Evolutionary conservation across 1,140 invertebrate species (phyloP), one percentile per base, ranked within the genome.

Genomic region (Mamestra configurata): DNA sequence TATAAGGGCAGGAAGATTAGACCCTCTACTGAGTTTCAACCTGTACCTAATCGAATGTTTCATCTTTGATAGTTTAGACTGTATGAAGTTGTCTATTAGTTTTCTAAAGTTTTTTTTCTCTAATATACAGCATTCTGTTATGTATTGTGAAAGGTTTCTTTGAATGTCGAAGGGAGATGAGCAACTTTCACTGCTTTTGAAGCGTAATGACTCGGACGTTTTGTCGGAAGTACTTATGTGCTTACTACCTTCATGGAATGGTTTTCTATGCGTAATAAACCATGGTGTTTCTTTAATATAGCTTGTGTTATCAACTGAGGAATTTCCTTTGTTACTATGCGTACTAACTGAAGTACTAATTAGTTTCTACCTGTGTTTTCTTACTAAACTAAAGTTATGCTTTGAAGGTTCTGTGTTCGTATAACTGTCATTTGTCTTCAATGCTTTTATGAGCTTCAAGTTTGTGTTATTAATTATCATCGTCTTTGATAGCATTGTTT

Each of bases 151-250:
- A 57, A 57, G 53, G 53, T 24, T 20, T 57, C 22, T 57, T 13
- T 27, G 22, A 27, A 27, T 57, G 22, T 24, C 53, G 53, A 57
- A 57, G 53, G 53, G 53, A 57, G 53, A 57, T 27, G 53, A 57
- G 20, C 7, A 53, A 57, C 53, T 57, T 57, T 57, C 53, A 13
- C 53, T 57, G 22, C 53, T 57, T 57, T 57, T 57, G 53, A 24
- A 57, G 13, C 22, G 53, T 57, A 57, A 57, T 57, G 53, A 57
- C 53, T 57, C 27, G 10, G 53, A 27, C 53, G 22, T 55, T 57
- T 57, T 57, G 22, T 57, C 4, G 24, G 53, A 49, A 49, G 15
- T 49, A 49, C 8, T 43, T 11, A 10, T 43, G 5, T 49, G n/a
- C 46, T 10, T 53, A 53, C 20, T 22, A 22, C 53, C 10, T 57